Evolutionary conservation across 2,888 invertebrate species (phyloP).

Genomic region (Elaeidobius kamerunicus): DNA sequence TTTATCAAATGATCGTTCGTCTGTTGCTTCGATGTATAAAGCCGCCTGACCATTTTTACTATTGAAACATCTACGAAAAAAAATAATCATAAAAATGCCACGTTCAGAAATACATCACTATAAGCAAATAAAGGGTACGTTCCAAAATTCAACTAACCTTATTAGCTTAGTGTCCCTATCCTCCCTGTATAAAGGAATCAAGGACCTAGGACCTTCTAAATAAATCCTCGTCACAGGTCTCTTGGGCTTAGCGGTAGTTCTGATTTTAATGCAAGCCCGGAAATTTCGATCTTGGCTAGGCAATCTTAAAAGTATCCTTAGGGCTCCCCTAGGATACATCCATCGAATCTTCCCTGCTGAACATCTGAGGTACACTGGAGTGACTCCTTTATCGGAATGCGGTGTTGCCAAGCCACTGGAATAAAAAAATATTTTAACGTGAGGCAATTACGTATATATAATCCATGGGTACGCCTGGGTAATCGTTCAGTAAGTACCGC

Average conservation of each 20-base stretch:
- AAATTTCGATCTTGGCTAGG: conserved; percentile 60
- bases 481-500: too few relatives aligned
- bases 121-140: not conserved
- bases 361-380: conserved; percentile 74
- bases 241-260: conserved; percentile 42
- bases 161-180: conserved; percentile 51
- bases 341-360: conserved; percentile 70
- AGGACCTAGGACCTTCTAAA: conserved; percentile 60
- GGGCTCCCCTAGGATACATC: conserved; percentile 64
- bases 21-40: conserved; percentile 61
- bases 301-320: conserved; percentile 40
- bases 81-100: not conserved
- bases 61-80: conserved; percentile 56
- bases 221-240: conserved; percentile 57
- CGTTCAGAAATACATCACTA: conserved; percentile 23
- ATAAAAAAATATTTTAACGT: too few relatives aligned
- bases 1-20: conserved; percentile 52
- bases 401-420: conserved; percentile 58
- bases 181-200: conserved; percentile 58
- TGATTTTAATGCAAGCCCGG: conserved; percentile 65
- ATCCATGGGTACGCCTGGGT: too few relatives aligned
- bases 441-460: too few relatives aligned
- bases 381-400: conserved; percentile 60
- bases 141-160: too few relatives aligned
- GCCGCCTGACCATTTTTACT: conserved; percentile 63